Base-by-base conservation (phyloP, 2,888 invertebrate genomes). In the Eupithecia insigniata region DNA sequence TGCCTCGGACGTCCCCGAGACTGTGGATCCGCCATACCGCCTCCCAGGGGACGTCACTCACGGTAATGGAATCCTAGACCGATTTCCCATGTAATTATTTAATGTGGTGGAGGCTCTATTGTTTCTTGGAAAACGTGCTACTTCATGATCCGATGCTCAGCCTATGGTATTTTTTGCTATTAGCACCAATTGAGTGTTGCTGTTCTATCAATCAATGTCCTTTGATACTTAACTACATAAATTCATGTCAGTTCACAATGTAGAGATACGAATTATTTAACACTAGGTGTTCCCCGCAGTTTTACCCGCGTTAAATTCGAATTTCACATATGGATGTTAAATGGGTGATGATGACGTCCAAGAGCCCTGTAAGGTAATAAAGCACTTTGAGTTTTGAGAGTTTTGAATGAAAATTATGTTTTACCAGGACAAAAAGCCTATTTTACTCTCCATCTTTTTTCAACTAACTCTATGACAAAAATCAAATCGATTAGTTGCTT, bases 21-120 rank as follows among this genome's bases (percentile, higher is more conserved):
- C 85, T 84, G 88, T 86, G 89, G 91, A 90, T n/a, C n/a, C n/a
- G n/a, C n/a, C n/a, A n/a, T 87, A 86, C 85, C 81, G 80, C 76
- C 80, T 89, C 92, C 90, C 90, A 72, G 74, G 92, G 90, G 93
- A 91, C 84, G 84, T 89, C 89, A 87, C 88, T 90, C 89, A 89
- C 87, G 84, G 81, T 92, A 92, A 93, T 93, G 90, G 90, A 91
- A 91, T 90, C 87, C 89, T 87, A 84, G 87, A 87, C 86, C 85
- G 87, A 88, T 87, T 85, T 82, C 80, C 67, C 78, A 79, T 79
- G 77, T 88, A 89, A 90, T 90, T 89, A 89, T 87, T 88, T 87
- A 84, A 84, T 83, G 81, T 67, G 73, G 75, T 67, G 55, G 55
- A 69, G 67, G 69, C 60, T 71, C 39, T 73, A 76, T 74, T 77